Conservation (phyloP, 2,888 invertebrate species). For the Andrena bicolor region DNA sequence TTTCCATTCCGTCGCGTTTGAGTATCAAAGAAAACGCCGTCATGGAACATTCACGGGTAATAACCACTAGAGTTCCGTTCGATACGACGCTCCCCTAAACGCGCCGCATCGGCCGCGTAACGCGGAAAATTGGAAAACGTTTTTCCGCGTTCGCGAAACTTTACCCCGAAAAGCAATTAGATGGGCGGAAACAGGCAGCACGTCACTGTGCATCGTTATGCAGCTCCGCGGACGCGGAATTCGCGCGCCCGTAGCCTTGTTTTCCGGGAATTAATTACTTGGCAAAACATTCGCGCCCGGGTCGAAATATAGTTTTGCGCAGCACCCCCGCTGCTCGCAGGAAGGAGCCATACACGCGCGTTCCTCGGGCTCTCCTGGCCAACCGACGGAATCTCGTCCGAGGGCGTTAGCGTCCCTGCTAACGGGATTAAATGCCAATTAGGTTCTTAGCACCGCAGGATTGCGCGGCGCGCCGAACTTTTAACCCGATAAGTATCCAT, state of each 20-base stretch:
- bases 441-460: constrained; percentile 77
- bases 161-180: constrained; percentile 22
- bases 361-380: neutral
- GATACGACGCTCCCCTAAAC: neutral
- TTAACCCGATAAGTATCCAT: constrained; percentile 79
- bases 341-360: constrained; percentile 31
- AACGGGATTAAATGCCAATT: constrained; percentile 81
- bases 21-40: neutral
- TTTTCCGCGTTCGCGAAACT: neutral
- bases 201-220: constrained; percentile 12
- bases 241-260: constrained; percentile 15
- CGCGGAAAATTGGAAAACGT: neutral
- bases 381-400: constrained; percentile 42
- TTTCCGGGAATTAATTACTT: constrained; percentile 46
- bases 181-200: neutral
- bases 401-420: constrained; percentile 75
- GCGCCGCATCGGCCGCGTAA: too few relatives aligned
- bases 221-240: constrained; percentile 19
- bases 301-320: constrained; percentile 12
- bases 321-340: neutral
- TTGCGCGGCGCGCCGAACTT: constrained; percentile 76
- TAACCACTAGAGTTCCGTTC: neutral
- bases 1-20: constrained; percentile 20
- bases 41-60: constrained; percentile 3
- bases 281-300: constrained; percentile 8